These are phyloP conservation scores for Scaptomyza caliginosa DNA, from an alignment of 2,888 invertebrate genomes.

Conservation along the genomic window DNA sequence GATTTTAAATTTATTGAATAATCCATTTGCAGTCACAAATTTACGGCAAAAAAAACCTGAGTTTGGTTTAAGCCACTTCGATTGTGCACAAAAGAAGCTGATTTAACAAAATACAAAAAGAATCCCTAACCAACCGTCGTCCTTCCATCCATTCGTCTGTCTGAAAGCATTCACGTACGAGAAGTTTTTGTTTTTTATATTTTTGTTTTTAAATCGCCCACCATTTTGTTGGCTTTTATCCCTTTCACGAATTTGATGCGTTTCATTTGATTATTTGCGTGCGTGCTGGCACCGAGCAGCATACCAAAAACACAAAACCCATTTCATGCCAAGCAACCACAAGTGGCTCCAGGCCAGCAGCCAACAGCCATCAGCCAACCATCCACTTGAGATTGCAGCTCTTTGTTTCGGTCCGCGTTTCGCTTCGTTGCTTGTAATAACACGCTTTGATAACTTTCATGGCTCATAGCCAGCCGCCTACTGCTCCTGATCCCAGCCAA, in stretches of 20 bases:
- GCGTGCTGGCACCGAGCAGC: conserved; percentile 43
- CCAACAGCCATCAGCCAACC: conserved; percentile 1
- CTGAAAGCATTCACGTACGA: conserved; percentile 30
- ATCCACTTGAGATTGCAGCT: conserved; percentile 62
- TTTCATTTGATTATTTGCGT: conserved; percentile 76
- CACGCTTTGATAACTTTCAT: conserved; percentile 83
- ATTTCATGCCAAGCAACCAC: conserved; percentile 72
- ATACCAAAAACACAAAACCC: conserved; percentile 51
- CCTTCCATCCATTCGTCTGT: neutral
- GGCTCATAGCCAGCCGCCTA: conserved; percentile 77
- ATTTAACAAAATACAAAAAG: conserved; percentile 55
- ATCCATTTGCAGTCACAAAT: conserved; percentile 51
- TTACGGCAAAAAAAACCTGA: conserved; percentile 38
- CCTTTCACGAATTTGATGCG: conserved; percentile 75
- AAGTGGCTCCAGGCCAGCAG: conserved; percentile 59
- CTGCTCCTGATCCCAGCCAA: conserved; percentile 52
- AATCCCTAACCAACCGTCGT: neutral
- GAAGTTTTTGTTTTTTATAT: conserved; percentile 23
- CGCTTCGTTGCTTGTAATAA: conserved; percentile 81
- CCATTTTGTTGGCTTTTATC: conserved; percentile 69
- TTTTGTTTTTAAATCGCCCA: conserved; percentile 52
- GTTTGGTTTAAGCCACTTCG: conserved; percentile 17
- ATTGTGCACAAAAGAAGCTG: conserved; percentile 47
- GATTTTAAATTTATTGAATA: conserved; percentile 60
- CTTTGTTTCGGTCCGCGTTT: conserved; percentile 37